Percentiles rank a stretch among this genome's conserved stretches.
Evolutionary conservation across 2,797 vertebrate species (phyloP).

Genomic region (Karalla daura): DNA sequence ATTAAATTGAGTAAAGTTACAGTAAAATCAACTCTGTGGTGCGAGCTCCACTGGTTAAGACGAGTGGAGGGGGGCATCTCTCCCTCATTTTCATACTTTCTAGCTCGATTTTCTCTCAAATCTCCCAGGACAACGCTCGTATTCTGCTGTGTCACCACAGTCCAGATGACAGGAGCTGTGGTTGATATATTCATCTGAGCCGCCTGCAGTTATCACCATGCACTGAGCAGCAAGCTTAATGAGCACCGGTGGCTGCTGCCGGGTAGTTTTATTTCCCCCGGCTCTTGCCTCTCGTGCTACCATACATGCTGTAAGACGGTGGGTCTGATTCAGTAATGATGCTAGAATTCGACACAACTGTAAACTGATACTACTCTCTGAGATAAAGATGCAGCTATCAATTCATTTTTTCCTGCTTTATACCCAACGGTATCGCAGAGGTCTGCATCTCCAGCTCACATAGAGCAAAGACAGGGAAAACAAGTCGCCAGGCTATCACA

Average conservation of each 20-base stretch:
- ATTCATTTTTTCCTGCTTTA: no score
- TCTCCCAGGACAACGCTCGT: not conserved
- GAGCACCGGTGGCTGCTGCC: not conserved
- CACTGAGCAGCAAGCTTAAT: not conserved
- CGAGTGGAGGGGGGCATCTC: not conserved
- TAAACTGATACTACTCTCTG: not conserved
- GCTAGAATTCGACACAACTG: not conserved
- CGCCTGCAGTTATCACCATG: not conserved
- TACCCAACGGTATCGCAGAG: no score
- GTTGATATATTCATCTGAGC: not conserved
- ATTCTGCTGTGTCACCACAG: not conserved
- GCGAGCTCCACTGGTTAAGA: not conserved
- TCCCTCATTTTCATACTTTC: not conserved
- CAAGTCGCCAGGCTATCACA: no score
- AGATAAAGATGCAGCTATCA: no score
- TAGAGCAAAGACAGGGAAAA: no score
- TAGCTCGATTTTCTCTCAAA: not conserved
- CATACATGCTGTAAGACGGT: not conserved
- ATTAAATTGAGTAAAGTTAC: slow-evolving; percentile 1
- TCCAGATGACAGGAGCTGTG: not conserved
- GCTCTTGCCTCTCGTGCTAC: not conserved
- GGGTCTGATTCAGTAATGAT: not conserved
- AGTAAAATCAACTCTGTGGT: not conserved
- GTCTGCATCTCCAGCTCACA: no score
- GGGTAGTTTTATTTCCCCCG: not conserved